phyloP scores from a whole-genome alignment of 1,140 invertebrate species.

The Saccostrea glomerata region DNA sequence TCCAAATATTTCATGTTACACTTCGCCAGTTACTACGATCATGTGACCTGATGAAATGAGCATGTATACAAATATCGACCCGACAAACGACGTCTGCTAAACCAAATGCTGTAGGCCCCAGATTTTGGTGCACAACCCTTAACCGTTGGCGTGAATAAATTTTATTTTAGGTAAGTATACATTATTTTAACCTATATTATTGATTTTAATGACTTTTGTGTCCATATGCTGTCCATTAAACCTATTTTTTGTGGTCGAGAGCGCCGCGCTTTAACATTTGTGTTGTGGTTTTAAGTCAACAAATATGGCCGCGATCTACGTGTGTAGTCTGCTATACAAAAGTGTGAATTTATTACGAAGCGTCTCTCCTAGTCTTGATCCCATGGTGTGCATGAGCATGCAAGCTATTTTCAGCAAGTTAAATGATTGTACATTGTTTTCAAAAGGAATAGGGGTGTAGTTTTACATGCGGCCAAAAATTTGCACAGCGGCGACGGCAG shows the following conservation, averaged over 20 bases:
- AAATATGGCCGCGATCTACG: conserved; percentile 22
- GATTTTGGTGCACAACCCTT: not conserved
- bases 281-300: conserved; percentile 36
- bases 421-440: not conserved
- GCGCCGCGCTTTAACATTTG: not conserved
- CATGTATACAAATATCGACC: conserved; percentile 34
- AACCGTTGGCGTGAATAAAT: not conserved
- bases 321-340: conserved; percentile 12
- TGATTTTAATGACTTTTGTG: not conserved
- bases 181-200: not conserved
- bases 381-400: not conserved
- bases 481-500: not conserved
- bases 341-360: not conserved
- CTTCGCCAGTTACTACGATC: not conserved
- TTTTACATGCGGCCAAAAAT: not conserved
- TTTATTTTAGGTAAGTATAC: conserved; percentile 15
- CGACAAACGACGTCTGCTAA: conserved; percentile 17
- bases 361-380: not conserved
- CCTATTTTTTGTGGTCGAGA: not conserved
- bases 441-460: not conserved
- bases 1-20: too few species aligned
- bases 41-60: conserved; percentile 21
- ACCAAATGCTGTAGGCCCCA: not conserved
- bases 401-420: not conserved
- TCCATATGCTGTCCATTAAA: not conserved